Percentiles rank a stretch among this genome's conserved stretches.
These are phyloP conservation scores for Puffinus mauretanicus DNA, from an alignment of 2,113 vertebrate species.

Conservation along the genomic window DNA sequence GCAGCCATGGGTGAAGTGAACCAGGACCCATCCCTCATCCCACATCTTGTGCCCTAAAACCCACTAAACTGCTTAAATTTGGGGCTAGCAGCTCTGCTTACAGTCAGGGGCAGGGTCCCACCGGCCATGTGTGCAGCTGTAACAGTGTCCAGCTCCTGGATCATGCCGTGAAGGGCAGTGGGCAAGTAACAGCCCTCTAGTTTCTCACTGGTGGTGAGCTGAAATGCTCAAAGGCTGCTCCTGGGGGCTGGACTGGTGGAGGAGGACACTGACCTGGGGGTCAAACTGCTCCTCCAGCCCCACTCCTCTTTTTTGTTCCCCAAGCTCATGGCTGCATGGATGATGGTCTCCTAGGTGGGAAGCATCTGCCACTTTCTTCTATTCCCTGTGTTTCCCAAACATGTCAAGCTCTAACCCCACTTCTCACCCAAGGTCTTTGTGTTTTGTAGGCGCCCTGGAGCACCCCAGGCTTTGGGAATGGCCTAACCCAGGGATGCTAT, in stretches of 20 bases:
- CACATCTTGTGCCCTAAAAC: neutral
- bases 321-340: neutral
- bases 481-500: neutral
- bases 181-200: neutral
- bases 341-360: neutral
- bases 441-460: neutral
- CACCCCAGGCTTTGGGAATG: neutral
- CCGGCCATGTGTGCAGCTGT: rapidly evolving
- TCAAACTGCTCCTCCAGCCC: neutral
- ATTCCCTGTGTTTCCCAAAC: neutral
- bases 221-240: neutral
- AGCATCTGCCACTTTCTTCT: neutral
- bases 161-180: neutral
- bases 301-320: neutral
- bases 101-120: too few relatives aligned
- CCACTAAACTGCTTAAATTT: neutral
- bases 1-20: neutral
- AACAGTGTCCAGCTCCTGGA: neutral
- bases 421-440: neutral
- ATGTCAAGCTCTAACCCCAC: neutral
- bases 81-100: neutral
- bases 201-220: neutral
- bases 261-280: neutral
- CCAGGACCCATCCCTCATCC: neutral
- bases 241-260: too few relatives aligned